These are phyloP conservation scores for Melitaea cinxia DNA, from an alignment of 1,140 invertebrate species.

Conservation along the genomic window DNA sequence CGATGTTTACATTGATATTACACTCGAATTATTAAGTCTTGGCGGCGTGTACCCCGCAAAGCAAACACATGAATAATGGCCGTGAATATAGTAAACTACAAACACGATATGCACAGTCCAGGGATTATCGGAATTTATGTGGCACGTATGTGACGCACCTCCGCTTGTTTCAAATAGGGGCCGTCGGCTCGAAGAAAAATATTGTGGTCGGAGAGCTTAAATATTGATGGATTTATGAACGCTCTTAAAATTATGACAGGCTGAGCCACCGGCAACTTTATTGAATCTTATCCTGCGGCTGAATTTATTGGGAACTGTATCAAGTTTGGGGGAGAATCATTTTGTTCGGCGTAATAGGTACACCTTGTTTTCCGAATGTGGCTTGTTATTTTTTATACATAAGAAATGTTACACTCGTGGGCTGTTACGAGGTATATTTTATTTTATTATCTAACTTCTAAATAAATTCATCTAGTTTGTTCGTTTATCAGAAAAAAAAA, in stretches of 20 bases:
- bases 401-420: slow-evolving; percentile 17
- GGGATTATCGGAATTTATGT: slow-evolving; percentile 79
- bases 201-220: slow-evolving; percentile 76
- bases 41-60: slow-evolving; percentile 68
- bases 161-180: slow-evolving; percentile 50
- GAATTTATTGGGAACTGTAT: slow-evolving; percentile 69
- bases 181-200: slow-evolving; percentile 68
- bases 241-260: slow-evolving; percentile 78
- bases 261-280: slow-evolving; percentile 73
- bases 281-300: slow-evolving; percentile 74
- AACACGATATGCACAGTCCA: slow-evolving; percentile 63
- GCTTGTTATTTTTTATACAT: slow-evolving; percentile 38
- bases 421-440: slow-evolving; percentile 18
- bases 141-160: slow-evolving; percentile 76
- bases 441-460: slow-evolving; percentile 7
- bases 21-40: slow-evolving; percentile 75
- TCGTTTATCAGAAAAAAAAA: neutral
- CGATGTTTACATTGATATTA: slow-evolving; percentile 61
- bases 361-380: slow-evolving; percentile 46
- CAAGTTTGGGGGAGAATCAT: slow-evolving; percentile 60
- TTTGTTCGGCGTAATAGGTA: slow-evolving; percentile 58
- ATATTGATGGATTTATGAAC: slow-evolving; percentile 80
- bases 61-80: slow-evolving; percentile 75
- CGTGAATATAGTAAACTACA: slow-evolving; percentile 68
- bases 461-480: neutral